These are phyloP conservation scores for Hexactinellida sp. DNA, from an alignment of 37 sponge, comb jelly and placozoan species.

Conservation along the genomic window DNA sequence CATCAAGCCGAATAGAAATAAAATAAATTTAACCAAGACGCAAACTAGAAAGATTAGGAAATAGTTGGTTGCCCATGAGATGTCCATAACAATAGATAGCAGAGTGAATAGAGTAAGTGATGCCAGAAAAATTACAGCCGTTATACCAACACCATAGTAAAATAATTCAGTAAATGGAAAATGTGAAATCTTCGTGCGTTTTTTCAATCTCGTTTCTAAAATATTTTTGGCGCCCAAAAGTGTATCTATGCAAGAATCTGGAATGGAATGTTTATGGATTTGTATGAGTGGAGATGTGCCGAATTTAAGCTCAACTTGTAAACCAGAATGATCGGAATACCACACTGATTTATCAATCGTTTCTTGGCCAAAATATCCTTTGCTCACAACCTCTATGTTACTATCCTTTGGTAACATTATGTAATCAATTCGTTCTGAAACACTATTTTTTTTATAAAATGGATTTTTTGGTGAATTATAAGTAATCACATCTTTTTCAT, in stretches of 20 bases:
- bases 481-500: not conserved
- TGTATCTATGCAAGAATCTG: not conserved
- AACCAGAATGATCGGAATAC: constrained; percentile 6
- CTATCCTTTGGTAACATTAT: not conserved
- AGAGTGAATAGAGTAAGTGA: not conserved
- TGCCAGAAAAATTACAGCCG: not conserved
- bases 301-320: not conserved
- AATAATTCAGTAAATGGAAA: not conserved
- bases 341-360: not conserved
- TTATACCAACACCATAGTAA: not conserved
- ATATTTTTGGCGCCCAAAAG: not conserved
- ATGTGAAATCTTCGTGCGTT: not conserved
- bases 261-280: not conserved
- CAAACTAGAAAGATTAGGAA: not conserved
- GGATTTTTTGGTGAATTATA: not conserved
- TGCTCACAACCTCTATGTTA: not conserved
- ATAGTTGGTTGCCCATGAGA: not conserved
- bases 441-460: not conserved
- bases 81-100: not conserved
- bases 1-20: not conserved
- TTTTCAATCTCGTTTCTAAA: not conserved
- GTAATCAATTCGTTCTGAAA: not conserved
- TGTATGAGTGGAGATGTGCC: too few species aligned
- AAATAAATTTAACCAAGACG: not conserved
- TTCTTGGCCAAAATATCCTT: not conserved